phyloP scores from a whole-genome alignment of 2,888 invertebrate genomes.

The Deilephila elpenor region DNA sequence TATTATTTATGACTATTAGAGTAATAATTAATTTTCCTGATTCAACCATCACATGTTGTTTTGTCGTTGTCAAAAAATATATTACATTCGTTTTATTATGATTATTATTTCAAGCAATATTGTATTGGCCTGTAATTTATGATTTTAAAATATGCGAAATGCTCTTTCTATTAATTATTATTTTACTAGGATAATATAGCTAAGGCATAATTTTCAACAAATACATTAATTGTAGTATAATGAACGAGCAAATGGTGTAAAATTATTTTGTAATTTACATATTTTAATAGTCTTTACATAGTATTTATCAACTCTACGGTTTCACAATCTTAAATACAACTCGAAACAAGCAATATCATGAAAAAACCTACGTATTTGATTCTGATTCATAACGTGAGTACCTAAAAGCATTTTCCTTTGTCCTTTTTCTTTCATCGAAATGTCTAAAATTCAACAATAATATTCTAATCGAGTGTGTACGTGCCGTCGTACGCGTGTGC shows the following conservation, averaged over 20 bases:
- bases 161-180: background rate
- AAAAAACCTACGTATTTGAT: too few species aligned
- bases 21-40: slow-evolving; percentile 34
- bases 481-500: slow-evolving; percentile 62
- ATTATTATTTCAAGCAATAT: background rate
- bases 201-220: too few species aligned
- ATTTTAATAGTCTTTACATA: too few species aligned
- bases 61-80: background rate
- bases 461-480: slow-evolving; percentile 51
- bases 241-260: too few species aligned
- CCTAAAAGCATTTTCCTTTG: background rate
- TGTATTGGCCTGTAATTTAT: too few species aligned
- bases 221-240: too few species aligned
- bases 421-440: slow-evolving; percentile 23
- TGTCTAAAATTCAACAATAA: slow-evolving; percentile 29
- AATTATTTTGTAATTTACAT: too few species aligned
- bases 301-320: too few species aligned
- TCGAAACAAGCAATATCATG: too few species aligned
- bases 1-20: slow-evolving; percentile 23
- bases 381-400: too few species aligned
- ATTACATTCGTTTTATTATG: background rate
- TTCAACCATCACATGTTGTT: slow-evolving; percentile 21
- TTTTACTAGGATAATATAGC: too few species aligned
- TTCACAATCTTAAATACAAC: too few species aligned
- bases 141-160: background rate